A percentile compares a stretch with the other conserved stretches of the same genome.
These are phyloP conservation scores for Tethea ocularis DNA, from an alignment of 2,888 invertebrate genomes.

Conservation along the genomic window DNA sequence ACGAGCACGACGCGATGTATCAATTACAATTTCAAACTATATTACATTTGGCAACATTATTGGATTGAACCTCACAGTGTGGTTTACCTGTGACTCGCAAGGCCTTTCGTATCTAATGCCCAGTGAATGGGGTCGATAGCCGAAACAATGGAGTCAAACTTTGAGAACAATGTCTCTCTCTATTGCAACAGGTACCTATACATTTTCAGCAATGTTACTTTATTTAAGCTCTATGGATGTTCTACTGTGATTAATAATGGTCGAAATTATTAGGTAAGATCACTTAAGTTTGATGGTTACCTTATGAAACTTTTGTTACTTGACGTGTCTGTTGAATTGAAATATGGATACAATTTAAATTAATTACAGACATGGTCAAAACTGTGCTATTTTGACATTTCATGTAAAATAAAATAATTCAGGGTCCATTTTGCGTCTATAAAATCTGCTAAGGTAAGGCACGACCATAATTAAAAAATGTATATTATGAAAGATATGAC, in stretches of 20 bases:
- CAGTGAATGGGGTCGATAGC: conserved; percentile 23
- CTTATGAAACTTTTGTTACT: too few relatives aligned
- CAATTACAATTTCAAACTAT: too few relatives aligned
- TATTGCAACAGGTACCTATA: neutral
- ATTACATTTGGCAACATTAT: neutral
- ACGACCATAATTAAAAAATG: too few relatives aligned
- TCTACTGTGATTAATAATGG: neutral
- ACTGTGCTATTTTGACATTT: too few relatives aligned
- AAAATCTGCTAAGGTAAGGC: too few relatives aligned
- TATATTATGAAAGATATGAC: too few relatives aligned
- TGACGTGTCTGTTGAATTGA: too few relatives aligned
- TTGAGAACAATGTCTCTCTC: conserved; percentile 30
- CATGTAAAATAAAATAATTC: too few relatives aligned
- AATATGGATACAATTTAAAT: too few relatives aligned
- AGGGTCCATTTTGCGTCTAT: too few relatives aligned
- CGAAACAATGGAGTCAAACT: conserved; percentile 41
- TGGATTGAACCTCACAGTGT: neutral
- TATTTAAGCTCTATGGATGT: neutral
- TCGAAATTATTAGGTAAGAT: neutral
- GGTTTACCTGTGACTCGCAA: neutral
- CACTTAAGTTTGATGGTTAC: neutral
- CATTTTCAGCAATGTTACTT: neutral
- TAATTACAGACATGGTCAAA: too few relatives aligned
- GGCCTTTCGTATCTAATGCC: neutral
- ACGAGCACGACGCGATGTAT: too few relatives aligned